These are phyloP conservation scores for Tupaia tana DNA, from an alignment of 2,113 vertebrate species.

Conservation along the genomic window DNA sequence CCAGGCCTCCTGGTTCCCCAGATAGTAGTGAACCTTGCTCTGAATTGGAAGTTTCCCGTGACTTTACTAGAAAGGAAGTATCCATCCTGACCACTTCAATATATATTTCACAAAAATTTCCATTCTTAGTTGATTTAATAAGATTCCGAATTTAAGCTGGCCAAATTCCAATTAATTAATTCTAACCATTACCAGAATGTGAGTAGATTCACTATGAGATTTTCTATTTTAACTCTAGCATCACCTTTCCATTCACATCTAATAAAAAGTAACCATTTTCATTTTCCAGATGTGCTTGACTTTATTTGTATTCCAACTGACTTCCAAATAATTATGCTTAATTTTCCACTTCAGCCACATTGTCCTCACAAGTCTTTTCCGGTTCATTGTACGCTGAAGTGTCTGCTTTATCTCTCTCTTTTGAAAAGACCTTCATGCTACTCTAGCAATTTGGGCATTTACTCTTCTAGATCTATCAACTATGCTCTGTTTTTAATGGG, in stretches of 20 bases:
- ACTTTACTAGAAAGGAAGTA: background rate
- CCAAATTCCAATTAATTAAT: background rate
- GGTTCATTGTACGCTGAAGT: background rate
- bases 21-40: background rate
- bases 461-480: background rate
- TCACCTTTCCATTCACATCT: background rate
- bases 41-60: conserved; percentile 14
- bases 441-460: background rate
- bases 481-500: background rate
- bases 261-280: conserved; percentile 18
- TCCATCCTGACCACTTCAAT: background rate
- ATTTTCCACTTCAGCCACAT: background rate
- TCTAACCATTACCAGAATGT: background rate
- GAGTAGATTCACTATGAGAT: background rate
- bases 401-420: background rate
- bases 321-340: background rate
- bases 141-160: background rate
- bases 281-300: background rate
- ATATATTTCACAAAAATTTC: background rate
- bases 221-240: background rate
- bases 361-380: background rate
- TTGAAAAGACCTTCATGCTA: background rate
- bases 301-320: conserved; percentile 9
- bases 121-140: background rate
- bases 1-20: background rate